A percentile compares a stretch with the other conserved stretches of the same genome.
Evolutionary conservation across 2,888 invertebrate species (phyloP).

Genomic region (Caenorhabditis sp.): DNA sequence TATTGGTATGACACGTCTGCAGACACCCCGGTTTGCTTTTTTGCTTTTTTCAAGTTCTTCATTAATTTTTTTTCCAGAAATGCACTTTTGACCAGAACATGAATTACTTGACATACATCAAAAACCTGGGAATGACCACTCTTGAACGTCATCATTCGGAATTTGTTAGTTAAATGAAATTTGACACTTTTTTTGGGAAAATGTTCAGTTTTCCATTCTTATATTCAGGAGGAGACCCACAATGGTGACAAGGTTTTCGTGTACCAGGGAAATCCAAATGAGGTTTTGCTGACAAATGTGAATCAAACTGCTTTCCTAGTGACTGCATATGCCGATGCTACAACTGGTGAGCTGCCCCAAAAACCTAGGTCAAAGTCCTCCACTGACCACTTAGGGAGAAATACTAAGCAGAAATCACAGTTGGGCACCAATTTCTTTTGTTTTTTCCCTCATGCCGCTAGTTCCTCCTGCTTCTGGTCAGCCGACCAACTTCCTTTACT

Average conservation of each 20-base stretch:
- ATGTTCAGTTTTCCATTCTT: too few relatives aligned
- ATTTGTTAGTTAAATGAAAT: constrained; percentile 40
- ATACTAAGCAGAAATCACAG: background rate
- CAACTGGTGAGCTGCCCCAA: constrained; percentile 56
- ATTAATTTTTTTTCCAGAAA: constrained; percentile 19
- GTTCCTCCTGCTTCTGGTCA: background rate
- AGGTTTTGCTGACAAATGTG: constrained; percentile 62
- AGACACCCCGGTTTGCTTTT: constrained; percentile 4
- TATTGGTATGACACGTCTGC: constrained; percentile 62
- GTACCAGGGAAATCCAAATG: constrained; percentile 69
- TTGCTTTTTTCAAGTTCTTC: too few relatives aligned
- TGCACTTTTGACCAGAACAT: constrained; percentile 57
- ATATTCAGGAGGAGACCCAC: constrained; percentile 63
- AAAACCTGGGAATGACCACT: constrained; percentile 63
- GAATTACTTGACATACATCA: constrained; percentile 65
- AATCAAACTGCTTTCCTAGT: constrained; percentile 68
- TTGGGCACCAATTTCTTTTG: background rate
- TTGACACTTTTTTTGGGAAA: background rate
- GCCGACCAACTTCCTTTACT: background rate
- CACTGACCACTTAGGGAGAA: background rate
- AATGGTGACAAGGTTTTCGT: constrained; percentile 66
- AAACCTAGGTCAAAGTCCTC: too few relatives aligned
- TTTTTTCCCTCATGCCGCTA: too few relatives aligned
- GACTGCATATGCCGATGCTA: constrained; percentile 67
- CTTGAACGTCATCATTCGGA: constrained; percentile 57